These are phyloP conservation scores for Mimas tiliae DNA, from an alignment of 2,888 invertebrate species.

Conservation along the genomic window DNA sequence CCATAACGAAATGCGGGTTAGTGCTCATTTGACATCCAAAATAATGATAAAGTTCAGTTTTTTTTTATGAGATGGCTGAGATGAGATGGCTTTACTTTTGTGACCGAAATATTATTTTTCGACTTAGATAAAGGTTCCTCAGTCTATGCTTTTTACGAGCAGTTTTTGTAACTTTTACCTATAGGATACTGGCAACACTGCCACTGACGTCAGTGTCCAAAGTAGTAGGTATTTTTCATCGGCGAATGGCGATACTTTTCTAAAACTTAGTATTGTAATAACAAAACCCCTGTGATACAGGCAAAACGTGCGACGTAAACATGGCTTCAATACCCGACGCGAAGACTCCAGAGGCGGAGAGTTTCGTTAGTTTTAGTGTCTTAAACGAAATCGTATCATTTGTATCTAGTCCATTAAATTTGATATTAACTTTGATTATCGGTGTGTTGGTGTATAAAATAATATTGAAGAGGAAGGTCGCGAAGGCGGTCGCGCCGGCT, in stretches of 20 bases:
- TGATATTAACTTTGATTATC: conserved; percentile 86
- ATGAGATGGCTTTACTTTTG: too few species aligned
- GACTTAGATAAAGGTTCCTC: too few species aligned
- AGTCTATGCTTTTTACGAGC: too few species aligned
- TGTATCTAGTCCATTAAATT: conserved; percentile 87
- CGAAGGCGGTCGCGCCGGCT: conserved; percentile 46
- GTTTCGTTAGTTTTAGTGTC: conserved; percentile 58
- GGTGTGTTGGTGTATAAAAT: conserved; percentile 88
- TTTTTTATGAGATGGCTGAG: too few species aligned
- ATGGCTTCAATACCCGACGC: conserved; percentile 69
- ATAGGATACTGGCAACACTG: too few species aligned
- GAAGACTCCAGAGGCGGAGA: conserved; percentile 56
- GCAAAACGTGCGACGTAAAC: conserved; percentile 37
- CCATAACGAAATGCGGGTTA: too few species aligned
- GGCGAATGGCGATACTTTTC: conserved; percentile 46
- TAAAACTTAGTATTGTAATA: conserved; percentile 56
- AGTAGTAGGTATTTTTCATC: conserved; percentile 48
- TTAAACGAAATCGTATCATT: conserved; percentile 83
- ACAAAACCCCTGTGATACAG: conserved; percentile 43
- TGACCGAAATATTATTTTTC: too few species aligned
- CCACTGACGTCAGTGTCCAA: too few species aligned
- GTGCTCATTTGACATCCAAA: too few species aligned
- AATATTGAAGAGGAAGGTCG: conserved; percentile 67
- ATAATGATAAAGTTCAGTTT: too few species aligned
- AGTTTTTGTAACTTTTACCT: too few species aligned